phyloP scores from a whole-genome alignment of 1,140 invertebrate species.

The Chlorops oryzae region DNA sequence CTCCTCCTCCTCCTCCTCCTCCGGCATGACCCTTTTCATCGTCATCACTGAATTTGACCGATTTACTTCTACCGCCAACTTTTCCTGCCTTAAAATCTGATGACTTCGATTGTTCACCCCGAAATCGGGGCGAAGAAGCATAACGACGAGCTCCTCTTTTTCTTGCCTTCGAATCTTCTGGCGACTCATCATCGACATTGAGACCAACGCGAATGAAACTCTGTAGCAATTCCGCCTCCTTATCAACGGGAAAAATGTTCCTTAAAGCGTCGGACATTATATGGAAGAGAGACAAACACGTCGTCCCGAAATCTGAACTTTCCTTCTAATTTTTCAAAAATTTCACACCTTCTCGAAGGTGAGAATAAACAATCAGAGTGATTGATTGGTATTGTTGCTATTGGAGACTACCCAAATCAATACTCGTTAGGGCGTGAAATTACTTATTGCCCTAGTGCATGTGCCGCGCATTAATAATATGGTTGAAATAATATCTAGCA shows the following conservation, averaged over 20 bases:
- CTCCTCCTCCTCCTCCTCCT: slow-evolving; percentile 18
- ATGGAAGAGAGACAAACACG: too few relatives aligned
- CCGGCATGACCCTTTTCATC: slow-evolving; percentile 12
- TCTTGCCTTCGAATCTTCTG: slow-evolving; percentile 23
- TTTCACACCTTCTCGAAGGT: too few relatives aligned
- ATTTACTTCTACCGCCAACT: slow-evolving; percentile 18
- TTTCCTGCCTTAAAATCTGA: slow-evolving; percentile 11
- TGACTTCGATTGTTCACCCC: too few relatives aligned
- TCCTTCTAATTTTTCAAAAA: too few relatives aligned
- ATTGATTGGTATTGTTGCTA: too few relatives aligned
- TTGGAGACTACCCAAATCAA: too few relatives aligned
- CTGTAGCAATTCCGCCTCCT: slow-evolving; percentile 67
- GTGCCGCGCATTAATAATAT: too few relatives aligned
- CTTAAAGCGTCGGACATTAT: slow-evolving; percentile 42
- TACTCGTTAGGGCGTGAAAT: too few relatives aligned
- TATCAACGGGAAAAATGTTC: slow-evolving; percentile 55
- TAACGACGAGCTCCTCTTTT: slow-evolving; percentile 27
- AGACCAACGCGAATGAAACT: slow-evolving; percentile 64
- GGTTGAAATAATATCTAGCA: too few relatives aligned
- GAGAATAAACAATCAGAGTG: too few relatives aligned
- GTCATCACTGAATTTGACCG: slow-evolving; percentile 30
- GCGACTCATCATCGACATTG: slow-evolving; percentile 31
- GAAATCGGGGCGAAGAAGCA: slow-evolving; percentile 15
- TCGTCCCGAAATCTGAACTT: too few relatives aligned
- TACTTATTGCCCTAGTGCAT: too few relatives aligned